Evolutionary conservation across 2,888 invertebrate genomes (phyloP), one percentile per base, ranked within the genome.

Genomic region (Oscheius sp.): DNA sequence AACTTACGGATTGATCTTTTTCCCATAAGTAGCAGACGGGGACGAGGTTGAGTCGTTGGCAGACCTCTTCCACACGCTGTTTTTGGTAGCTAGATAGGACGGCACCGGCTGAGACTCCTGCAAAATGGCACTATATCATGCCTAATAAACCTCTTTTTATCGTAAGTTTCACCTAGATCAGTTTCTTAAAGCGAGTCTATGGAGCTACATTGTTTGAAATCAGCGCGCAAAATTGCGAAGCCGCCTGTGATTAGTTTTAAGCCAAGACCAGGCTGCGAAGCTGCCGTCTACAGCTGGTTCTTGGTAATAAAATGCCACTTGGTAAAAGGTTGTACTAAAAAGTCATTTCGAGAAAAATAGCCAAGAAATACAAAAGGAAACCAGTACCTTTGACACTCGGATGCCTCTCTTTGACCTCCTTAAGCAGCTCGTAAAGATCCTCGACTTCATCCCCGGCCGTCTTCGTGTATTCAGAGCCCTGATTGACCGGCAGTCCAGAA

Each of bases 51-150:
- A 99, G 92, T 87, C 99, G 93, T 87, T 92, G 92, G 91, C 99
- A 99, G 75, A 89, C 84, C 70, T 86, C 76, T 95, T 96, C 90
- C 78, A 91, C 88, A 88, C 99, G 93, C 88, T 96, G 93, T 91
- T 97, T 93, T 92, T 99, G 99, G 92, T 99, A 99, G 91, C 96
- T 96, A 76, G 98, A 98, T 86, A 97, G 92, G 90, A 99, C 97
- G 81, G 99, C 99, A 83, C 99, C 99, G 82, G 95, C 95, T 77
- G 97, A 94, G 59, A 99, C 96, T 73, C 94, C 99, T 89, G 96
- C 21, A 21, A 95, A 89, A 95, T 21, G 21, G 48, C 21, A 21
- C 21, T 21, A 21, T 21, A 29, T 53, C 53, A 29, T 53, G 53
- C 4, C n/a, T 21, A 21, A 21, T 21, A 21, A 21, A 21, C 21